Conservation (phyloP, 2,797 vertebrate genomes). For the Nyctibius grandis region DNA sequence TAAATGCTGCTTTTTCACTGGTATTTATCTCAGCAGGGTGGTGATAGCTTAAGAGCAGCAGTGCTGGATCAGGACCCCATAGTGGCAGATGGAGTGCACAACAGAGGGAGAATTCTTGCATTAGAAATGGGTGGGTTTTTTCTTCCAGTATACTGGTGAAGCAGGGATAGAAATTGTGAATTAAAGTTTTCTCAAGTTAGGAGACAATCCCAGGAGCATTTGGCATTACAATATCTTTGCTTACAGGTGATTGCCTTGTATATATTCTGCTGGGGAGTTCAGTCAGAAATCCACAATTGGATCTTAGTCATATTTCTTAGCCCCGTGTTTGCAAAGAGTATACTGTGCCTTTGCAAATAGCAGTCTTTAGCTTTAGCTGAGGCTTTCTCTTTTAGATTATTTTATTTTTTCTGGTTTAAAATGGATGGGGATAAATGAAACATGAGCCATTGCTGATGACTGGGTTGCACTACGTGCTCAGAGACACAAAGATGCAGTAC, state of each 20-base stretch:
- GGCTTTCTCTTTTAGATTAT: background rate
- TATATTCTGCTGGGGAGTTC: background rate
- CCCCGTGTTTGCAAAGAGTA: background rate
- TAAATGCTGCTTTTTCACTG: background rate
- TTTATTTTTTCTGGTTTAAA: background rate
- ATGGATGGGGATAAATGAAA: background rate
- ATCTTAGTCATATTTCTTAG: background rate
- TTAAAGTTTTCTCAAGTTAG: background rate
- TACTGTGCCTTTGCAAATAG: background rate
- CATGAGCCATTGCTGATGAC: background rate
- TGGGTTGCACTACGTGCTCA: background rate
- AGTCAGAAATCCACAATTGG: background rate
- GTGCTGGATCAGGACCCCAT: background rate
- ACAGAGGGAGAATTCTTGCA: background rate
- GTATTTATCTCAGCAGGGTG: background rate
- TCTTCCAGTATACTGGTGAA: background rate
- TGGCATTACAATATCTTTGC: background rate
- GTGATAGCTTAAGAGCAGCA: background rate
- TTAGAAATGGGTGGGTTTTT: background rate
- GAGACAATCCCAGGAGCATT: background rate
- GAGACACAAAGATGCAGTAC: background rate
- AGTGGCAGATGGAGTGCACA: background rate
- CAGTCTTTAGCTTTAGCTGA: background rate
- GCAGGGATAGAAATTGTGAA: background rate
- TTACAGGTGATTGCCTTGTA: fast-evolving